A percentile compares a stretch with the other conserved stretches of the same genome.
These are phyloP conservation scores for Oreocharis arfaki DNA, from an alignment of 2,113 vertebrate species.

Conservation along the genomic window DNA sequence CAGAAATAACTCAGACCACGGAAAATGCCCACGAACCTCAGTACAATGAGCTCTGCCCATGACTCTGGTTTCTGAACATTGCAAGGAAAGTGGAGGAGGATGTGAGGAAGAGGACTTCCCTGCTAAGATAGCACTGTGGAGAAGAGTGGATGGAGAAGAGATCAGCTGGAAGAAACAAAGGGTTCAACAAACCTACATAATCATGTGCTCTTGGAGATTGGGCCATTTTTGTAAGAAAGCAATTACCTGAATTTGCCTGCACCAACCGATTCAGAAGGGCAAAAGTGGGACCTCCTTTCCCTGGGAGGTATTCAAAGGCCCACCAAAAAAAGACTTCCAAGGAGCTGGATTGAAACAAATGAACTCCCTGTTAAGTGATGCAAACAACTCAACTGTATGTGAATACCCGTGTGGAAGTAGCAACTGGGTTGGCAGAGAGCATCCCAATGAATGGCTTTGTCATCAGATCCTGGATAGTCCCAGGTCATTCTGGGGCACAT, in stretches of 20 bases:
- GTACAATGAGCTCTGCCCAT: not conserved
- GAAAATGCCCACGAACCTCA: not conserved
- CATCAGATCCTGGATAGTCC: not conserved
- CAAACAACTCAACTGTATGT: fast-evolving
- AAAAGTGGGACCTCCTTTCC: not conserved
- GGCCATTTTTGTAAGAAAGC: not conserved
- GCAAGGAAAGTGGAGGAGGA: not conserved
- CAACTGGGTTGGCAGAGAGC: not conserved
- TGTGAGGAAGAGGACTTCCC: not conserved
- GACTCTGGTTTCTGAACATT: not conserved
- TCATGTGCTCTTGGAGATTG: not conserved
- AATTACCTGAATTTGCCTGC: not conserved
- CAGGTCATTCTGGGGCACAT: not conserved
- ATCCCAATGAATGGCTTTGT: not conserved
- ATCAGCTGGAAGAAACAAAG: not conserved
- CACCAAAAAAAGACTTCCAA: not conserved
- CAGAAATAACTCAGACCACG: not conserved
- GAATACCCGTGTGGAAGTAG: not conserved
- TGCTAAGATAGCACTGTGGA: not conserved
- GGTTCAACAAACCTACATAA: not conserved
- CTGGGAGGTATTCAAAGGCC: not conserved
- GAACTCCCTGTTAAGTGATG: not conserved
- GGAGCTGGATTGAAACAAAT: not conserved
- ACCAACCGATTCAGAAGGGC: not conserved
- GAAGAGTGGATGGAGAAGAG: not conserved